Evolutionary conservation across 2,113 vertebrate species (phyloP).

Genomic region (Halichoerus grypus): DNA sequence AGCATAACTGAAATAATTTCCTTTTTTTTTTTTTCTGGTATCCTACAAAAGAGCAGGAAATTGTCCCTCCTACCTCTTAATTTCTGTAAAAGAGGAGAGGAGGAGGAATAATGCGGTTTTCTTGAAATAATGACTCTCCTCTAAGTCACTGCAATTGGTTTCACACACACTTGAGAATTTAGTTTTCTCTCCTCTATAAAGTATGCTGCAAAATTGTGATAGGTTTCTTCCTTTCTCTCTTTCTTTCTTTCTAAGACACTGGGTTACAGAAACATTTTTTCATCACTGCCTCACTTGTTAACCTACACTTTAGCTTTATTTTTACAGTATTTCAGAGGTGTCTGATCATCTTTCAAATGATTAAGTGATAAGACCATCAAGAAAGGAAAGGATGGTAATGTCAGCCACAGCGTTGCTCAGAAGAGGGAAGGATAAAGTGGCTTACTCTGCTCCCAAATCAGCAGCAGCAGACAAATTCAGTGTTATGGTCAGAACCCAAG

Average conservation of each 20-base stretch:
- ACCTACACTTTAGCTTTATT: neutral
- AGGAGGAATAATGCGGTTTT: neutral
- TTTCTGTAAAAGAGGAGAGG: neutral
- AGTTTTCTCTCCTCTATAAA: neutral
- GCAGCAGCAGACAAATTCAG: neutral
- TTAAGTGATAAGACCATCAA: neutral
- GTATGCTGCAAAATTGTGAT: neutral
- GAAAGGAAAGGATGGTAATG: neutral
- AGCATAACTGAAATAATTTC: constrained; percentile 25
- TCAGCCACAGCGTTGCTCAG: neutral
- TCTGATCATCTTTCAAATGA: neutral
- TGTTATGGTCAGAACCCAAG: neutral
- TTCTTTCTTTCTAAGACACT: neutral
- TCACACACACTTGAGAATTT: neutral
- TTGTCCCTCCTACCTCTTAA: constrained; percentile 1
- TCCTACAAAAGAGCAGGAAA: constrained; percentile 61
- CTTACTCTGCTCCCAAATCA: neutral
- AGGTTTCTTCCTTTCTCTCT: neutral
- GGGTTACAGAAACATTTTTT: neutral
- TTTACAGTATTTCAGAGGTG: neutral
- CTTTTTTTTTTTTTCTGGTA: neutral
- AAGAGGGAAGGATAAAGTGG: neutral
- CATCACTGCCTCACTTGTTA: neutral
- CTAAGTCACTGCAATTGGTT: neutral
- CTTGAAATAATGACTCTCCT: neutral